Evolutionary conservation across 2,113 vertebrate species (phyloP).

Genomic region (Polypterus senegalus): DNA sequence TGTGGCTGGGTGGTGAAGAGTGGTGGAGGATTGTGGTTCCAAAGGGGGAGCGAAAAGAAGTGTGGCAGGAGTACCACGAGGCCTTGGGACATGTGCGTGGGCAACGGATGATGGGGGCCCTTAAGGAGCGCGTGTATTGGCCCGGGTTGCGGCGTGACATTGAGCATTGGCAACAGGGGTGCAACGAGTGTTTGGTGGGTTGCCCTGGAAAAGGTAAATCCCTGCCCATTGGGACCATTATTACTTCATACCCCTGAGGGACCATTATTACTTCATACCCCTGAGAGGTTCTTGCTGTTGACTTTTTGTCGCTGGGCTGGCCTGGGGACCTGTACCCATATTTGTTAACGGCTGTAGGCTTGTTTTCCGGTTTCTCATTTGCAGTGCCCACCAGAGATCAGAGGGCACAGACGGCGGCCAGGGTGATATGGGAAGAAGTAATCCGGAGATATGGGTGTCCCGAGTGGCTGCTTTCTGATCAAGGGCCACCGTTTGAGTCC

Average conservation of each 20-base stretch:
- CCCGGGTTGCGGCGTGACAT: not conserved
- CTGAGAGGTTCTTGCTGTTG: not conserved
- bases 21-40: not conserved
- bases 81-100: not conserved
- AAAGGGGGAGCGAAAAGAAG: not conserved
- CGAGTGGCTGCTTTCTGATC: not conserved
- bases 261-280: not conserved
- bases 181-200: not conserved
- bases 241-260: too few relatives aligned
- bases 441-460: too few relatives aligned
- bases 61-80: not conserved
- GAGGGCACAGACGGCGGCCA: too few relatives aligned
- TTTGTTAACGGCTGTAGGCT: not conserved
- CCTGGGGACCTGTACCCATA: not conserved
- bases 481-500: not conserved
- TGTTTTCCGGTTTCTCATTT: conserved; percentile 2
- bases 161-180: not conserved
- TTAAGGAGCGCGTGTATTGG: not conserved
- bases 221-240: not conserved
- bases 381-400: not conserved
- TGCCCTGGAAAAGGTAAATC: not conserved
- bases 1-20: not conserved
- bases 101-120: too few relatives aligned
- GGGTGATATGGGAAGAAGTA: too few relatives aligned
- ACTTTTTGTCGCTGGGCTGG: not conserved